Conservation (phyloP, 2,113 vertebrate genomes). For the Platichthys stellatus region DNA sequence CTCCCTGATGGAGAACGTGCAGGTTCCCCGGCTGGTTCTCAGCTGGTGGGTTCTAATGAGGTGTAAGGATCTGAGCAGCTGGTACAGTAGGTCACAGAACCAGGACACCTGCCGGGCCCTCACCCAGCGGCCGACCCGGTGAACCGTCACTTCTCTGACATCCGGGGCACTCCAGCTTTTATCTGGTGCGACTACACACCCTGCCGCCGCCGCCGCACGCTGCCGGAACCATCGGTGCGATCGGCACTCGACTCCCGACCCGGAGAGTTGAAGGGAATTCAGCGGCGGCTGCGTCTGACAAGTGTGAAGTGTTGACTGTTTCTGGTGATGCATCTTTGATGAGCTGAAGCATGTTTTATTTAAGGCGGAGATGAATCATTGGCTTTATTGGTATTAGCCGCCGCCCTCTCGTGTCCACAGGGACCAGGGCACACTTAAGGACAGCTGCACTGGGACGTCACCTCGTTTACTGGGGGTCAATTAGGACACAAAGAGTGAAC, state of each 20-base stretch:
- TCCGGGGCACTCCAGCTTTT: background rate
- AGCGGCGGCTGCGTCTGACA: background rate
- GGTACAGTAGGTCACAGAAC: background rate
- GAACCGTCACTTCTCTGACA: background rate
- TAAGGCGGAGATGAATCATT: conserved; percentile 42
- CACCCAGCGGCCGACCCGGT: too few relatives aligned
- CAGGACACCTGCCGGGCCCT: conserved; percentile 15
- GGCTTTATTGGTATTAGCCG: conserved; percentile 35
- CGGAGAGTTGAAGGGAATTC: too few relatives aligned
- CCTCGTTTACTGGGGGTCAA: conserved; percentile 20
- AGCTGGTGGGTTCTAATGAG: too few relatives aligned
- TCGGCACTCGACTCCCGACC: too few relatives aligned
- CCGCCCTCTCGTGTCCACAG: background rate
- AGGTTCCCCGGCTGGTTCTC: too few relatives aligned
- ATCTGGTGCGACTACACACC: too few relatives aligned
- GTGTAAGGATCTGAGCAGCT: background rate
- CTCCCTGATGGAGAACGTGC: too few relatives aligned
- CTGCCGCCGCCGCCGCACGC: too few relatives aligned
- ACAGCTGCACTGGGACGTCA: background rate
- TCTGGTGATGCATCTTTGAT: conserved; percentile 36
- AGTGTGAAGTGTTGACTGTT: conserved; percentile 6
- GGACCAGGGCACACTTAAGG: conserved; percentile 1
- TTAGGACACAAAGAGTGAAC: conserved; percentile 2
- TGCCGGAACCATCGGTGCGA: too few relatives aligned
- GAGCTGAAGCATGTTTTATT: conserved; percentile 45